Evolutionary conservation across 2,888 invertebrate species (phyloP).

Genomic region (Esperia sulphurella): DNA sequence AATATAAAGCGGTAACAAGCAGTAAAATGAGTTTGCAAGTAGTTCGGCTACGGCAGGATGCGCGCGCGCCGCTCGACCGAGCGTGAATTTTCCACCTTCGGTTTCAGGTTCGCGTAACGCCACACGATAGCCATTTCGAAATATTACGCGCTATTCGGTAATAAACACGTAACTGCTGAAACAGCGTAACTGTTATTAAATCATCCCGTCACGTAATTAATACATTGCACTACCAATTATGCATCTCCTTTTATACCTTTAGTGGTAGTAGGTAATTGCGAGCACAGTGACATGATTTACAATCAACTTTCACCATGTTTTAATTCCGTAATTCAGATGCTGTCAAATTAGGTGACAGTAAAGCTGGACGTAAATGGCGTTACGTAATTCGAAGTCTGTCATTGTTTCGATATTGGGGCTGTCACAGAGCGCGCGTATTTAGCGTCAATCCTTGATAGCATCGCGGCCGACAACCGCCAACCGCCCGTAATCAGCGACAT

Average conservation of each 20-base stretch:
- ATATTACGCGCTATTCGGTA: constrained; percentile 73
- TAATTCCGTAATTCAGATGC: constrained; percentile 27
- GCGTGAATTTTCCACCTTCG: constrained; percentile 76
- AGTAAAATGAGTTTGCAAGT: constrained; percentile 12
- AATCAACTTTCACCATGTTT: constrained; percentile 39
- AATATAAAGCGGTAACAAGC: constrained; percentile 1
- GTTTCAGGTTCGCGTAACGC: constrained; percentile 70
- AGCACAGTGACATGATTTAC: constrained; percentile 13
- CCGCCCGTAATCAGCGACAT: constrained; percentile 56
- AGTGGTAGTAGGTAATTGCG: not conserved
- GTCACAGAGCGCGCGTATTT: constrained; percentile 72
- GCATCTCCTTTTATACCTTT: constrained; percentile 1
- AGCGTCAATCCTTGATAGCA: constrained; percentile 75
- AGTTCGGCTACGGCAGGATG: constrained; percentile 15
- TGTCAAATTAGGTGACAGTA: constrained; percentile 45
- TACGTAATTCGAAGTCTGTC: constrained; percentile 64
- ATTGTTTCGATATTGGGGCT: constrained; percentile 74
- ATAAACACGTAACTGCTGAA: constrained; percentile 61
- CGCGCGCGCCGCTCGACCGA: constrained; percentile 51
- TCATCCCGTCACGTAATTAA: constrained; percentile 14
- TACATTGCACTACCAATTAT: constrained; percentile 1
- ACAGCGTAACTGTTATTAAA: constrained; percentile 34
- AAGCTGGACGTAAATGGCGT: constrained; percentile 59
- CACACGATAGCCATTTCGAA: constrained; percentile 68
- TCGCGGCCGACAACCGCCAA: constrained; percentile 41